Percentiles rank a stretch among this genome's conserved stretches.
phyloP scores from a whole-genome alignment of 30 jellyfish, hydroid and myxozoan genomes.

The Aurelia sp. region DNA sequence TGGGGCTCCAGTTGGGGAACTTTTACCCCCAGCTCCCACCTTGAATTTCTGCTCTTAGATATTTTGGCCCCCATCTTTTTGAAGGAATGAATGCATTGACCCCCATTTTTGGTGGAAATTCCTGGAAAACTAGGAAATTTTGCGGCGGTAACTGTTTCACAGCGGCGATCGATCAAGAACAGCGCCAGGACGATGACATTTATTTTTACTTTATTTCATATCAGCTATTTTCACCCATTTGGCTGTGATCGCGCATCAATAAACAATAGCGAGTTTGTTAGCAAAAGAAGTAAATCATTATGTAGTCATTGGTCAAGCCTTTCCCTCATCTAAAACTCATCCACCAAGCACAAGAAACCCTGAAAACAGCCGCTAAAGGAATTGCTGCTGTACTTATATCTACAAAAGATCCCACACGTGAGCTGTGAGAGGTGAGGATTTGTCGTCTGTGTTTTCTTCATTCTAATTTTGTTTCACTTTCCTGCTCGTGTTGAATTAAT shows the following conservation, averaged over 20 bases:
- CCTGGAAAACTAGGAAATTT: too few relatives aligned
- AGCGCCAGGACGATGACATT: conserved; percentile 52
- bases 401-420: background rate
- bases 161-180: background rate
- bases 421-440: conserved; percentile 12
- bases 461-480: conserved; percentile 53
- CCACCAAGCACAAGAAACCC: background rate
- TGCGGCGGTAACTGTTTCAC: too few relatives aligned
- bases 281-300: conserved; percentile 71
- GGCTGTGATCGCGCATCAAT: conserved; percentile 84
- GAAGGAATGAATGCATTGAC: too few relatives aligned
- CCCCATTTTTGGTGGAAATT: too few relatives aligned
- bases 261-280: conserved; percentile 89
- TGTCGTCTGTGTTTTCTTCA: conserved; percentile 24
- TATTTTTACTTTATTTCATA: conserved; percentile 57
- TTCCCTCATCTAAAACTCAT: background rate
- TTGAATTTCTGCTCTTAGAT: too few relatives aligned
- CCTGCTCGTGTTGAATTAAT: conserved; percentile 28
- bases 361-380: too few relatives aligned
- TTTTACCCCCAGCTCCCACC: too few relatives aligned
- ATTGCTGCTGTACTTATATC: background rate
- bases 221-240: conserved; percentile 73
- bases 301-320: conserved; percentile 50
- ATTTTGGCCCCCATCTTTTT: too few relatives aligned
- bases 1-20: too few relatives aligned